Evolutionary conservation across 2,888 invertebrate species (phyloP), one percentile per base, ranked within the genome.

Genomic region (Actias luna): DNA sequence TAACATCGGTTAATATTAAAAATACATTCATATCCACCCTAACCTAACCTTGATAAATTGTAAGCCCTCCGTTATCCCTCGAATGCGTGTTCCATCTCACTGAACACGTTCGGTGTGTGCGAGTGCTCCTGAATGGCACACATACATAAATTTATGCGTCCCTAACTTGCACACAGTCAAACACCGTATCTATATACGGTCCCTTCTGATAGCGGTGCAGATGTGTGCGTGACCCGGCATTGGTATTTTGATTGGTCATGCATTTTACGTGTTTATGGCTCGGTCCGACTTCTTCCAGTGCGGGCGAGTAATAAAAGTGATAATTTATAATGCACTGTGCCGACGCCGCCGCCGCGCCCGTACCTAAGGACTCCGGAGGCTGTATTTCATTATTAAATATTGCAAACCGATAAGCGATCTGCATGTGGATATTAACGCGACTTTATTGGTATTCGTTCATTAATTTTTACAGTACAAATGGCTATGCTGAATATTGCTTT

Each of bases 211-310:
- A 55, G 16, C 16, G 8, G 27, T 10, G 18, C 2, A 8, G 18
- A 1, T 66, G 87, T 88, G 84, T 85, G 87, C 66, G 89, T 88
- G 85, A 77, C 77, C 84, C 83, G 86, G 83, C 90, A 84, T 89
- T 92, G 92, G 92, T 92, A 92, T 92, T 92, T 92, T 92, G 92
- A 92, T 92, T 92, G 92, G 92, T 92, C 92, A 92, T 92, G 92
- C 92, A 92, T 92, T 92, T 92, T 89, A 90, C 90, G 89, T 89
- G 90, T 92, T 90, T 91, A 92, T 85, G 84, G 87, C 73, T 79
- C 72, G 77, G 77, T 76, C 77, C 79, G 79, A 82, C 80, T 80
- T 82, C 83, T 83, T 80, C 69, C 81, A 77, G 82, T 84, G 87
- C 83, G 85, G 84, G 77, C 79, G 78, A 76, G 85, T 84, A 78